Percentiles rank a stretch among this genome's conserved stretches.
These are phyloP conservation scores for Saxicola maurus DNA, from an alignment of 2,797 vertebrate genomes.

Conservation along the genomic window DNA sequence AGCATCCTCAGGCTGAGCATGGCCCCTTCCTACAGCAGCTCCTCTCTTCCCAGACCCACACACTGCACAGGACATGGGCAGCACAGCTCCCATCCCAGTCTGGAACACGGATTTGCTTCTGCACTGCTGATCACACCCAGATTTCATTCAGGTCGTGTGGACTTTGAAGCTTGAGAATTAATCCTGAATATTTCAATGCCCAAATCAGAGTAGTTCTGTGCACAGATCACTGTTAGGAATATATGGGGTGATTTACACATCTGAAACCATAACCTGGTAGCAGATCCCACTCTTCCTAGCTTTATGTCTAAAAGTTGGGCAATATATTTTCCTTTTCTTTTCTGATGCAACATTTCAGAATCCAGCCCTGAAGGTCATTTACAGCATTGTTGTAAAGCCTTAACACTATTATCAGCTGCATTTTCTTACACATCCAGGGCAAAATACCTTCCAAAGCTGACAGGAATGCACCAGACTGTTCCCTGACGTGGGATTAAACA, in stretches of 20 bases:
- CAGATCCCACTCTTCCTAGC: not conserved
- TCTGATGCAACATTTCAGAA: not conserved
- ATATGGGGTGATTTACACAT: not conserved
- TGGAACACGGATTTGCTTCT: not conserved
- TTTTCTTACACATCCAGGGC: not conserved
- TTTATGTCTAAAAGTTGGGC: not conserved
- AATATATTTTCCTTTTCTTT: not conserved
- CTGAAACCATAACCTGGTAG: not conserved
- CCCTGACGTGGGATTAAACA: slow-evolving; percentile 30
- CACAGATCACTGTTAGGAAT: not conserved
- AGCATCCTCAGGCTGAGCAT: not conserved
- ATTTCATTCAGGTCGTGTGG: not conserved
- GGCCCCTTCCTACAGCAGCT: not conserved
- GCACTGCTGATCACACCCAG: not conserved
- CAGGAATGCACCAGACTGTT: slow-evolving; percentile 14
- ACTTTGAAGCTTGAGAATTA: not conserved
- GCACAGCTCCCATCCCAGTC: not conserved
- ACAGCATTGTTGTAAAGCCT: not conserved
- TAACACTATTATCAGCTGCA: not conserved
- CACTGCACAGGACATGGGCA: not conserved
- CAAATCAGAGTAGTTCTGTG: not conserved
- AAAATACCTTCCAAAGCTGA: slow-evolving; percentile 5
- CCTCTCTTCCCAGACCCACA: not conserved
- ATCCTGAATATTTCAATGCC: not conserved
- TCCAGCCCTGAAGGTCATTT: not conserved